These are phyloP conservation scores for Amphipoea lucens DNA, from an alignment of 2,888 invertebrate genomes.

Conservation along the genomic window DNA sequence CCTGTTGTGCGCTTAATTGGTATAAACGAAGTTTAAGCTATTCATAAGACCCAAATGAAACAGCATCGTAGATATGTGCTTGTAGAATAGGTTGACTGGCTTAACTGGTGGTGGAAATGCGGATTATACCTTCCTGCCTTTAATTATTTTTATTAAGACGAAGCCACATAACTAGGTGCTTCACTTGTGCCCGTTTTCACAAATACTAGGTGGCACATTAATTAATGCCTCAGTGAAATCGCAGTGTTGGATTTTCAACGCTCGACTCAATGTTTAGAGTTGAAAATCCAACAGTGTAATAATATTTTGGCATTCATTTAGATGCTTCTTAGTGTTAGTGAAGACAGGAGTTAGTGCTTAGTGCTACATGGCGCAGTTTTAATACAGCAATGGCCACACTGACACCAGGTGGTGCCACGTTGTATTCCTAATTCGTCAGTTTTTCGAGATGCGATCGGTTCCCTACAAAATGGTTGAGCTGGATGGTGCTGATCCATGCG, in stretches of 20 bases:
- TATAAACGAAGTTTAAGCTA: constrained; percentile 42
- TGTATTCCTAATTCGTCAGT: too few species aligned
- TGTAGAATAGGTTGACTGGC: neutral
- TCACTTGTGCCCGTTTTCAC: too few species aligned
- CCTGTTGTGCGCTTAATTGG: constrained; percentile 40
- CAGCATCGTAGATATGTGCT: neutral
- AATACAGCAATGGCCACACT: neutral
- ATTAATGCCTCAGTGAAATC: neutral
- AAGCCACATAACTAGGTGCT: neutral
- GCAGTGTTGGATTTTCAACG: neutral
- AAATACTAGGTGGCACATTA: neutral
- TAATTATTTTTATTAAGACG: neutral
- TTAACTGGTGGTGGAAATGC: neutral
- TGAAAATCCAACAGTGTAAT: neutral
- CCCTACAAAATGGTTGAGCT: too few species aligned
- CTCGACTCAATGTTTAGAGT: neutral
- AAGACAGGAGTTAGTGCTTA: neutral
- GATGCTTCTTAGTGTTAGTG: neutral
- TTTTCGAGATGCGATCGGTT: too few species aligned
- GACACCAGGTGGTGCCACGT: neutral
- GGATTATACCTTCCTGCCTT: neutral
- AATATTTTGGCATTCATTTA: neutral
- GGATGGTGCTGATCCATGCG: too few species aligned
- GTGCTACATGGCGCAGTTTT: neutral
- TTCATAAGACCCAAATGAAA: constrained; percentile 14